These are phyloP conservation scores for Dicaeum eximium DNA, from an alignment of 2,113 vertebrate species.

Conservation along the genomic window DNA sequence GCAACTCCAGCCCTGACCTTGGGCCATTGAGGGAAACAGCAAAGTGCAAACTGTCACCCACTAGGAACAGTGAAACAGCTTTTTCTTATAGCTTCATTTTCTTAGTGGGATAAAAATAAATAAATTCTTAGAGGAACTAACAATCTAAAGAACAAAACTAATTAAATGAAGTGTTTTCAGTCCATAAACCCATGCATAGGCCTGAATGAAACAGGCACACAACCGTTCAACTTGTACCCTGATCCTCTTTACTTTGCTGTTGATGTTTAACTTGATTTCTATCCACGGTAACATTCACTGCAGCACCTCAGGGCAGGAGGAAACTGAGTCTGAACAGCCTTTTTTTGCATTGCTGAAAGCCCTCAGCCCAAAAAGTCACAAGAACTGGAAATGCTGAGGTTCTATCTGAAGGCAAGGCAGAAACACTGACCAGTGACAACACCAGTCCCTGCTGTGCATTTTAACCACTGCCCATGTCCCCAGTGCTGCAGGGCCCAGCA, in stretches of 20 bases:
- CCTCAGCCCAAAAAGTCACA: too few species aligned
- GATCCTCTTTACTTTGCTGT: not conserved
- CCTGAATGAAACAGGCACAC: not conserved
- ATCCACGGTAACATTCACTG: not conserved
- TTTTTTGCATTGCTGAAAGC: not conserved
- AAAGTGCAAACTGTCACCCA: not conserved
- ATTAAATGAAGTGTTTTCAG: not conserved
- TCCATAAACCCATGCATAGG: not conserved
- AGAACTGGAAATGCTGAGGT: not conserved
- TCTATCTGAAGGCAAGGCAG: not conserved
- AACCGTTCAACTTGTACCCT: not conserved
- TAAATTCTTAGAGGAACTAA: not conserved
- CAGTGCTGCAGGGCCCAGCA: not conserved
- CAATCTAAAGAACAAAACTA: rapidly evolving
- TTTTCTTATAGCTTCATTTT: not conserved
- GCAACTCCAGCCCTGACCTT: not conserved
- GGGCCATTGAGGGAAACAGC: not conserved
- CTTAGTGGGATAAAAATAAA: not conserved
- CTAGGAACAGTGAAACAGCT: not conserved
- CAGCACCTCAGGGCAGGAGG: not conserved
- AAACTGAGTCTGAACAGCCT: not conserved
- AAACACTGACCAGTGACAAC: rapidly evolving
- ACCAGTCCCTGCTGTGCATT: not conserved
- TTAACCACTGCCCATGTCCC: too few species aligned
- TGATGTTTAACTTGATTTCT: not conserved